Evolutionary conservation across 2,888 invertebrate species (phyloP).

Genomic region (Eupithecia tripunctaria): DNA sequence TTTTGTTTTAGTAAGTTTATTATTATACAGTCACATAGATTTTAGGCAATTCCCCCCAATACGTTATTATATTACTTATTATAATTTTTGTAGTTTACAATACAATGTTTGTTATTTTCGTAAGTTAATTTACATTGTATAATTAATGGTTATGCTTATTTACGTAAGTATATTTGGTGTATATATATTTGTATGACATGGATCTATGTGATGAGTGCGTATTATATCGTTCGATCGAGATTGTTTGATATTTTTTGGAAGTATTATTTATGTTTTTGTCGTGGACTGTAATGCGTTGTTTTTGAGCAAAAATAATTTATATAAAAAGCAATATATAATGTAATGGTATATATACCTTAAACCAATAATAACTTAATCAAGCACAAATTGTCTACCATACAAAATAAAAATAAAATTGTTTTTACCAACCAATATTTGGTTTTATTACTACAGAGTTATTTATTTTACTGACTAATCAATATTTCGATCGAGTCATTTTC

Average conservation of each 20-base stretch:
- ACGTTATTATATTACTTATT: not conserved
- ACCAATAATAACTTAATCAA: slow-evolving; percentile 28
- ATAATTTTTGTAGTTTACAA: not conserved
- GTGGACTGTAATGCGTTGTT: slow-evolving; percentile 30
- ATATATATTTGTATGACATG: slow-evolving; percentile 34
- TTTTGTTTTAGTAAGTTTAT: slow-evolving; percentile 6
- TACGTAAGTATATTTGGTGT: slow-evolving; percentile 21
- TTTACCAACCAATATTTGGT: slow-evolving; percentile 24
- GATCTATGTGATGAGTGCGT: slow-evolving; percentile 48
- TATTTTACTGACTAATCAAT: not conserved
- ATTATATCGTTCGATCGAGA: slow-evolving; percentile 38
- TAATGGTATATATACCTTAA: slow-evolving; percentile 30
- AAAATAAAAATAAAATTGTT: slow-evolving; percentile 21
- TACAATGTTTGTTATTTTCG: slow-evolving; percentile 7
- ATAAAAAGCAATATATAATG: slow-evolving; percentile 33
- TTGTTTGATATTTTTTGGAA: slow-evolving; percentile 38
- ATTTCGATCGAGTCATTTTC: not conserved
- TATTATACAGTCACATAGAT: slow-evolving; percentile 6
- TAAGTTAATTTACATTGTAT: not conserved
- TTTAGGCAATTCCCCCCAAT: not conserved
- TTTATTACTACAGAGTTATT: slow-evolving; percentile 19
- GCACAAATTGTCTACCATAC: slow-evolving; percentile 17
- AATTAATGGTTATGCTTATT: not conserved
- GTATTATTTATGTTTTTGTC: slow-evolving; percentile 49
- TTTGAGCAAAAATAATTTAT: slow-evolving; percentile 59